Conservation (phyloP, 2,797 vertebrate genomes). For the Eulemur albifrons region DNA sequence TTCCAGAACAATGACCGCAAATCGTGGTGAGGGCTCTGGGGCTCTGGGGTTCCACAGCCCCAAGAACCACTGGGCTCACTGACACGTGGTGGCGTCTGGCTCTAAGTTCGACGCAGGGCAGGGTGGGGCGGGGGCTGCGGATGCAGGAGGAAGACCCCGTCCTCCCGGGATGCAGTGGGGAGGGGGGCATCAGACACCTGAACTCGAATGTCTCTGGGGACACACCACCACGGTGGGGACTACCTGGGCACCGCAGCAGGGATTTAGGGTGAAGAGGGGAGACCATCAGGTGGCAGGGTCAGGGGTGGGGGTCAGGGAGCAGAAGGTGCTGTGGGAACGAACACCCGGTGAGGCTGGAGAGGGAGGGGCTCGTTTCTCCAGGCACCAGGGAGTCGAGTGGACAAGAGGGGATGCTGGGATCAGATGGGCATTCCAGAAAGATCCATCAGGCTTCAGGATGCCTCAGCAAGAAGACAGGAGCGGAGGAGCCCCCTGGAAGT, state of each 20-base stretch:
- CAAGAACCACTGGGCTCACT: background rate
- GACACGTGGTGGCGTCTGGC: background rate
- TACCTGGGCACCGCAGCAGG: accelerated
- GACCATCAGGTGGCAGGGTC: background rate
- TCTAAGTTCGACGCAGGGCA: accelerated
- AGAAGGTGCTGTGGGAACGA: background rate
- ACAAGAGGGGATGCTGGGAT: background rate
- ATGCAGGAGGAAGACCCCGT: accelerated
- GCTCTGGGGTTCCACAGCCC: accelerated
- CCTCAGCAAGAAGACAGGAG: background rate
- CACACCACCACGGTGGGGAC: accelerated
- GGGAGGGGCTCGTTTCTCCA: background rate
- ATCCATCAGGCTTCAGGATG: background rate
- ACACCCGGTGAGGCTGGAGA: background rate
- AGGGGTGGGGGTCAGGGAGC: too few relatives aligned
- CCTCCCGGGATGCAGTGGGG: background rate
- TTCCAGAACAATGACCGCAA: background rate
- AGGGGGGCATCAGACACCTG: too few relatives aligned
- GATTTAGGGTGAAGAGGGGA: background rate
- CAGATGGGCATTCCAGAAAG: background rate
- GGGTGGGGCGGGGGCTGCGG: accelerated
- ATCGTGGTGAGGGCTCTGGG: background rate
- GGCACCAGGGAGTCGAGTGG: background rate
- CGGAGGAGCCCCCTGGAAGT: background rate
- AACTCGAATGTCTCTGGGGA: background rate